Percentiles rank a stretch among this genome's conserved stretches.
Conservation (phyloP, 2,113 vertebrate species). For the Rhea americana region DNA sequence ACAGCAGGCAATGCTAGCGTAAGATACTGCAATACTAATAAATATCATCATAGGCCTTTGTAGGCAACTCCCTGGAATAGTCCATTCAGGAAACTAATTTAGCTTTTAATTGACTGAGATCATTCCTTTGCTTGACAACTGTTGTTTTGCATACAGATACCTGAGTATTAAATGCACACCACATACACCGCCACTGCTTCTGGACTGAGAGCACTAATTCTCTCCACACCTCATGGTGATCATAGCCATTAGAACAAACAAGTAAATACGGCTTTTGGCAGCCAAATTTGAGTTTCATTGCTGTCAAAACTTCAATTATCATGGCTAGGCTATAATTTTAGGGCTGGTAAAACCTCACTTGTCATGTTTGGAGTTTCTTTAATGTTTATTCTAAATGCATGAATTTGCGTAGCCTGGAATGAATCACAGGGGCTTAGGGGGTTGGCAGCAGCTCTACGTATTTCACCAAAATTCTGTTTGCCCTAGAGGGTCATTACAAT, state of each 20-base stretch:
- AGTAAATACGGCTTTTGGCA: background rate
- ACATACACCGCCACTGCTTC: fast-evolving
- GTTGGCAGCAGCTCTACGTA: background rate
- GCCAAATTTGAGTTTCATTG: constrained; percentile 26
- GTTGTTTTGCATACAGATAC: background rate
- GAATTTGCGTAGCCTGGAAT: constrained; percentile 45
- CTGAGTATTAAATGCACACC: background rate
- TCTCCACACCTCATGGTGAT: background rate
- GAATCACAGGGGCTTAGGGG: constrained; percentile 19
- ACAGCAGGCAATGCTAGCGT: fast-evolving
- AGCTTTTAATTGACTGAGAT: background rate
- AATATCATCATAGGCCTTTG: background rate
- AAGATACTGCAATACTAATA: fast-evolving
- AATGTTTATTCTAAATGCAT: constrained; percentile 32
- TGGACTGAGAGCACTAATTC: fast-evolving
- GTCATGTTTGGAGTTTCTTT: constrained; percentile 48
- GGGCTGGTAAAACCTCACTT: constrained; percentile 50
- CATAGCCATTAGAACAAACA: background rate
- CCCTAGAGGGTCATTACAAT: background rate
- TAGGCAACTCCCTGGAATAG: background rate
- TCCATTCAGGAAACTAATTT: background rate
- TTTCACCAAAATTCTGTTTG: constrained; percentile 25
- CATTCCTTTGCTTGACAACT: background rate
- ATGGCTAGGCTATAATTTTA: constrained; percentile 31
- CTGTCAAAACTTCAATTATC: constrained; percentile 22